Conservation (phyloP, 1,140 invertebrate species). For the Calephelis virginiensis region DNA sequence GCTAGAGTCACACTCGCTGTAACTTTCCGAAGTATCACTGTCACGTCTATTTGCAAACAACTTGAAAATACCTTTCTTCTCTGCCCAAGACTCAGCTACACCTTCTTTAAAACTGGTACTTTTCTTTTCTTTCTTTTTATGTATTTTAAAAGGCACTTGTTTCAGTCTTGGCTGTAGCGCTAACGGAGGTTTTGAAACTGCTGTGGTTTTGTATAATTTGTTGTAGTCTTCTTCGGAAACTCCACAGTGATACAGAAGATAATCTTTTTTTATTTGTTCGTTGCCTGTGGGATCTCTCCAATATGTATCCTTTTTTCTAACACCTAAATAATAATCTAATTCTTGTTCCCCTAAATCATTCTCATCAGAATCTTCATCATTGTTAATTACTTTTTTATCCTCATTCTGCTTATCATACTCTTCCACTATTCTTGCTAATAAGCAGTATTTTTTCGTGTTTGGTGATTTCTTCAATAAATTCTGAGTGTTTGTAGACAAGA, state of each 20-base stretch:
- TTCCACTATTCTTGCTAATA: conserved; percentile 47
- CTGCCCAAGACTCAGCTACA: conserved; percentile 57
- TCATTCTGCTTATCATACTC: conserved; percentile 36
- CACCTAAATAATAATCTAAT: conserved; percentile 62
- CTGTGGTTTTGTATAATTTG: conserved; percentile 52
- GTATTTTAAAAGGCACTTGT: conserved; percentile 69
- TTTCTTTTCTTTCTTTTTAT: conserved; percentile 57
- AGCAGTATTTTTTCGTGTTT: conserved; percentile 51
- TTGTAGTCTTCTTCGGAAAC: conserved; percentile 68
- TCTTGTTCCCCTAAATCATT: conserved; percentile 56
- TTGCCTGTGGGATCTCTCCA: conserved; percentile 64
- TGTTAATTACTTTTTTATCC: conserved; percentile 23
- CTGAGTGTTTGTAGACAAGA: conserved; percentile 51
- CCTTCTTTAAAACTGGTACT: conserved; percentile 48
- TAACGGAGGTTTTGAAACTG: conserved; percentile 38
- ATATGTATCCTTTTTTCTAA: conserved; percentile 54
- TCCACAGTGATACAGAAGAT: conserved; percentile 65
- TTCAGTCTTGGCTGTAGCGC: conserved; percentile 52
- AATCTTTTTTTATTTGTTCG: conserved; percentile 70
- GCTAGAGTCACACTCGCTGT: conserved; percentile 65
- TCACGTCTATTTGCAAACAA: conserved; percentile 60
- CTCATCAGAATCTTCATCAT: conserved; percentile 37
- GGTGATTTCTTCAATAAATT: conserved; percentile 58
- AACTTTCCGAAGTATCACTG: conserved; percentile 65
- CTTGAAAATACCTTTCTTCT: conserved; percentile 64